Evolutionary conservation across 2,888 invertebrate genomes (phyloP), one percentile per base, ranked within the genome.

Genomic region (Barypeithes pellucidus): DNA sequence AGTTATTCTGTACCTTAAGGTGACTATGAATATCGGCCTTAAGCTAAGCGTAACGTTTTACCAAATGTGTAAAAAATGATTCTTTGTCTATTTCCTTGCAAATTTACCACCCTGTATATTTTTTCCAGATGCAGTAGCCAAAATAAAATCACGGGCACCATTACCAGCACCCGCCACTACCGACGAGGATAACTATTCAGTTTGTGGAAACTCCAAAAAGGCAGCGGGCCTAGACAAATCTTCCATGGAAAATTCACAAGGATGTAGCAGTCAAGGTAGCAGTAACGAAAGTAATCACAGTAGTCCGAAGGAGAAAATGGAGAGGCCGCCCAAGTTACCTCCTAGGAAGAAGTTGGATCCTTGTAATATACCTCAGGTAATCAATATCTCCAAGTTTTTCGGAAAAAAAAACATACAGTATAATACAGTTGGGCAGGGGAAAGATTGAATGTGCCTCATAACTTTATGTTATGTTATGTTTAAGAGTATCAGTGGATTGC

Each of bases 301-400:
- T 8, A 50, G 59, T 52, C 18, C 33, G 8, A 52, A 57, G 11
- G 67, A 66, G 9, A 67, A 69, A 61, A 60, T 47, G 12, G 65
- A 74, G 12, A 63, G 41, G 20, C 71, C 73, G 16, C 76, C 76
- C 2, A 60, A 73, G 45, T 52, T 76, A 47, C 76, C 76, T n/a
- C 76, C 76, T 0, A 70, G 76, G 16, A 76, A 71, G n/a, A 72
- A 67, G 54, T 16, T 73, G 65, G 73, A 71, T 29, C 63, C 68
- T 33, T 72, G 72, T 41, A 72, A 72, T 54, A 72, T 75, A 43
- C 72, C 72, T 11, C 75, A 72, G 68, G 75, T 75, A n/a, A n/a
- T n/a, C n/a, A n/a, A n/a, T n/a, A n/a, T n/a, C n/a, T n/a, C n/a
- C n/a, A n/a, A n/a, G n/a, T n/a, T n/a, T n/a, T n/a, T n/a, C n/a